Evolutionary conservation across 2,888 invertebrate species (phyloP).

Genomic region (Parnassius mnemosyne): DNA sequence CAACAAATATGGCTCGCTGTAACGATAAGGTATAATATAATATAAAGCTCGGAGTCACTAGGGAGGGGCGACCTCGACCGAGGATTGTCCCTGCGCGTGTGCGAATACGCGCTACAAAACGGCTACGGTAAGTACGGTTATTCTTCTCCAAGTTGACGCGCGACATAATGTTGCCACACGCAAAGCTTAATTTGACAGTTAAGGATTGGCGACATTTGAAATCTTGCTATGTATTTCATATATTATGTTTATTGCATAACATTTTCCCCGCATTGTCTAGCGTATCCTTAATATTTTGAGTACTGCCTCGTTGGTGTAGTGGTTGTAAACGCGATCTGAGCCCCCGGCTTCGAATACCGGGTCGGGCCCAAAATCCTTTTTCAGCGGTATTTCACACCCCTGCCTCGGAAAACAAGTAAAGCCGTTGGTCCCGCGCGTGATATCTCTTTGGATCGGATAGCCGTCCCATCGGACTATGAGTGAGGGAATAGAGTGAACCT

Average conservation of each 20-base stretch:
- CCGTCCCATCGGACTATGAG: too few species aligned
- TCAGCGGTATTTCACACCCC: too few species aligned
- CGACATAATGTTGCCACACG: slow-evolving; percentile 20
- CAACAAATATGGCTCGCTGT: slow-evolving; percentile 29
- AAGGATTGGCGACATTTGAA: background rate
- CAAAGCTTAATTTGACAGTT: slow-evolving; percentile 12
- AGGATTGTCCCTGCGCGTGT: slow-evolving; percentile 33
- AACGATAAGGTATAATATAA: slow-evolving; percentile 31
- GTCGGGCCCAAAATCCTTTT: too few species aligned
- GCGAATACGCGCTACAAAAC: slow-evolving; percentile 32
- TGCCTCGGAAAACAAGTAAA: too few species aligned
- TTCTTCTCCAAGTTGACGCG: background rate
- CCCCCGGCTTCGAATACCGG: too few species aligned
- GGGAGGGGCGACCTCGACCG: slow-evolving; percentile 43
- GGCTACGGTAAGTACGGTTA: slow-evolving; percentile 2
- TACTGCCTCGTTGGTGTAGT: too few species aligned
- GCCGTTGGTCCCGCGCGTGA: too few species aligned
- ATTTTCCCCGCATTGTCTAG: background rate
- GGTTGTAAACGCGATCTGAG: too few species aligned
- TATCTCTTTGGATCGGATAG: too few species aligned
- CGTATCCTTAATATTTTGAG: too few species aligned
- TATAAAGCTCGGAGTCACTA: slow-evolving; percentile 34
- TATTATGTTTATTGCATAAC: background rate
- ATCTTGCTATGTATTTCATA: background rate
- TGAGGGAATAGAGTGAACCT: too few species aligned